Base-by-base conservation (phyloP, 2,888 invertebrate species). In the Calameuta pallipes region DNA sequence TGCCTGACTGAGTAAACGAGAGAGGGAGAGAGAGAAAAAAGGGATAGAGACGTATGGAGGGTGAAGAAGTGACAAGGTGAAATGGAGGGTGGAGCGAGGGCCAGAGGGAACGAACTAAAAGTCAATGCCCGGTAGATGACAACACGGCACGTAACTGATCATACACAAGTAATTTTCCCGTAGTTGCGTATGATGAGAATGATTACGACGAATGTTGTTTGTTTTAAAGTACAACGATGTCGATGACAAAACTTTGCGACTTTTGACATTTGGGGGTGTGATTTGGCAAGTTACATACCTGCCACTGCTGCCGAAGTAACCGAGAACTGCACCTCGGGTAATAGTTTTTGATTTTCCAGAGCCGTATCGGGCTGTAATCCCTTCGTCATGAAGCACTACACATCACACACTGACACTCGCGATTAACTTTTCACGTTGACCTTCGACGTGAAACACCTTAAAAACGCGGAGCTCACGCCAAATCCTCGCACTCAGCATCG, bases 371-470 rank as follows among this genome's bases (percentile, higher is more conserved):
- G 85, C 88, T 82, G 81, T 3, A 33, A 81, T 84, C 80, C 85
- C 81, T 89, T 86, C 81, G 87, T 89, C 89, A 89, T 87, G 81
- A 88, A 86, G 84, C 86, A 88, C 85, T 80, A 79, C 83, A 86
- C 89, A 89, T 88, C 36, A 80, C 37, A 77, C 76, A 56, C 69
- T 73, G 23, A 69, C 31, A 73, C 74, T 56, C 30, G 35, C 33
- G 36, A n/a, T 35, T 11, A 13, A 34, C 75, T 74, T 34, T 78
- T 76, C 73, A 79, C 79, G 37, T 76, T 71, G 30, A 41, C 68
- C 69, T 75, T 33, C 76, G 71, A 41, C 73, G 74, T 74, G 78
- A 69, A 33, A 76, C 73, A 68, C 68, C 73, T 36, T 76, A 80
- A 76, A 75, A 81, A 79, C 79, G 79, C 78, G 71, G 68, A 80